Percentiles rank a stretch among this genome's conserved stretches.
Conservation (phyloP, 2,888 invertebrate genomes). For the Agrypnus murinus region DNA sequence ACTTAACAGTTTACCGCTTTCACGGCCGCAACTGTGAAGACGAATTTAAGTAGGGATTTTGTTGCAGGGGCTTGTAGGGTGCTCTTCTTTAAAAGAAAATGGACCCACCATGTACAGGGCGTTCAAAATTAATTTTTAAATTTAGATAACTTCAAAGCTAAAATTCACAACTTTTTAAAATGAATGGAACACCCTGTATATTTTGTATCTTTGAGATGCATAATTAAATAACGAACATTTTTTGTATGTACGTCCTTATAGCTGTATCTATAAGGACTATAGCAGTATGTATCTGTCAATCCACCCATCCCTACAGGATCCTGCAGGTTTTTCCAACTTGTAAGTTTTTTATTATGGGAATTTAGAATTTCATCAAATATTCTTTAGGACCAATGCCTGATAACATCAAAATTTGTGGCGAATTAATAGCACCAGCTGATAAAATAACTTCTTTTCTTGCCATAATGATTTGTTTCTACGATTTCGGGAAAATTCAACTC, state of each 20-base stretch:
- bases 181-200: too few relatives aligned
- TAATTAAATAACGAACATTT: too few relatives aligned
- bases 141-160: too few relatives aligned
- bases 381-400: slow-evolving; percentile 81
- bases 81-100: too few relatives aligned
- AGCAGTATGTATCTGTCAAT: slow-evolving; percentile 87
- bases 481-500: slow-evolving; percentile 86
- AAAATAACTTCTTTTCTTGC: slow-evolving; percentile 90
- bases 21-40: too few relatives aligned
- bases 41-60: too few relatives aligned
- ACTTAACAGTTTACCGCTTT: too few relatives aligned
- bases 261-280: slow-evolving; percentile 86
- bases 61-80: too few relatives aligned
- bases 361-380: slow-evolving; percentile 81
- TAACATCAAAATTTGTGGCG: slow-evolving; percentile 93
- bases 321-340: slow-evolving; percentile 88
- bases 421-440: slow-evolving; percentile 93
- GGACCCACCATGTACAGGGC: too few relatives aligned
- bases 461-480: slow-evolving; percentile 80
- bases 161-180: too few relatives aligned
- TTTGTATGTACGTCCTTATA: slow-evolving; percentile 87
- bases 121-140: too few relatives aligned
- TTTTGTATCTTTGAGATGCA: too few relatives aligned
- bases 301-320: slow-evolving; percentile 93
- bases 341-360: slow-evolving; percentile 84